Evolutionary conservation across 2,888 invertebrate genomes (phyloP).

Genomic region (Temnothorax rugatulus): DNA sequence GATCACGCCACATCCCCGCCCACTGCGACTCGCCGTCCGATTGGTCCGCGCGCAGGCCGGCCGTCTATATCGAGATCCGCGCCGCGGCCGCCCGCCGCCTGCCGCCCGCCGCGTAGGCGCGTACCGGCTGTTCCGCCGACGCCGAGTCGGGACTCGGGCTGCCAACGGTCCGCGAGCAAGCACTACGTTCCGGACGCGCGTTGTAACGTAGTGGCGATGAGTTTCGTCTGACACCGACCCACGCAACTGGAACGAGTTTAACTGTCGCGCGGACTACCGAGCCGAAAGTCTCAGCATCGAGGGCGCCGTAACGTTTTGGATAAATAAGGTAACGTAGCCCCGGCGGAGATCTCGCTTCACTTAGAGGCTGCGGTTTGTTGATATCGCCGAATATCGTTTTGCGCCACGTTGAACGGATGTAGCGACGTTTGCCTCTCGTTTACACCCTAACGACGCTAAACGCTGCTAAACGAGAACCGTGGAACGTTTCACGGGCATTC

Average conservation of each 20-base stretch:
- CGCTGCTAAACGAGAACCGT: neutral
- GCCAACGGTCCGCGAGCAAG: too few species aligned
- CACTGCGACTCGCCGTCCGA: conserved; percentile 72
- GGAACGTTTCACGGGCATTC: neutral
- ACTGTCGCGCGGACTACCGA: neutral
- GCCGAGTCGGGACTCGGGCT: too few species aligned
- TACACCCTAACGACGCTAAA: neutral
- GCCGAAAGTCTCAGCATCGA: too few species aligned
- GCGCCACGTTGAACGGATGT: neutral
- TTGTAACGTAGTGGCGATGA: conserved; percentile 25
- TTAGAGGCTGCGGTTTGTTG: neutral
- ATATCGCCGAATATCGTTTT: neutral
- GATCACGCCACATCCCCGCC: conserved; percentile 86
- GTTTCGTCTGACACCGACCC: neutral
- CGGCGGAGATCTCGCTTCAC: neutral
- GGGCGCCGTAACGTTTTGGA: neutral
- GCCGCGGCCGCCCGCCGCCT: neutral
- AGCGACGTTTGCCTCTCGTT: neutral
- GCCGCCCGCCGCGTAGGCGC: neutral
- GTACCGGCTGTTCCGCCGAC: neutral
- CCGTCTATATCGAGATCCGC: conserved; percentile 70
- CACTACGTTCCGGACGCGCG: neutral
- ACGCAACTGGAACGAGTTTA: neutral
- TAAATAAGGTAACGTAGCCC: conserved; percentile 8
- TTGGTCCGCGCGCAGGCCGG: conserved; percentile 82